Evolutionary conservation across 2,113 vertebrate genomes (phyloP).

Genomic region (Microtus montanus): DNA sequence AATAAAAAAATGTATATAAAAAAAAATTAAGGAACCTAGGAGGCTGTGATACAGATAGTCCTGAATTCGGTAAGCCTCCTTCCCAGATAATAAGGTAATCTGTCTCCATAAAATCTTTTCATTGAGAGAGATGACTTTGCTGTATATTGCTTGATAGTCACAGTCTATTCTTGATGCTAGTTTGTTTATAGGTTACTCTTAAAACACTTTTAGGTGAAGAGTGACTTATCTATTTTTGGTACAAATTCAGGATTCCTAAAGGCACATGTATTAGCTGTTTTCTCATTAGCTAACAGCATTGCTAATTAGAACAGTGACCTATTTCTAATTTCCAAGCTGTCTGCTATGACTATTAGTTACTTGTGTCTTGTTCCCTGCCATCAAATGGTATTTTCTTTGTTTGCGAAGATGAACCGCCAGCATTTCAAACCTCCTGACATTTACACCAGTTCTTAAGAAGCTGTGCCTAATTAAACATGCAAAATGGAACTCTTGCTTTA

Average conservation of each 20-base stretch:
- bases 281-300: slow-evolving; percentile 75
- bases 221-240: slow-evolving; percentile 65
- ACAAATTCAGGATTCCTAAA: slow-evolving; percentile 61
- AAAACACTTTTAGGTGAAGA: slow-evolving; percentile 67
- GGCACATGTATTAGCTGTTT: slow-evolving; percentile 64
- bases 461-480: slow-evolving; percentile 64
- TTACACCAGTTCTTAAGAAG: slow-evolving; percentile 59
- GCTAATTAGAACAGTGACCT: slow-evolving; percentile 79
- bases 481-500: slow-evolving; percentile 58
- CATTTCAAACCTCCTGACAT: slow-evolving; percentile 55
- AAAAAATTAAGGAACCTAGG: slow-evolving; percentile 40
- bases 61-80: not conserved
- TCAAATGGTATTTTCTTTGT: slow-evolving; percentile 6
- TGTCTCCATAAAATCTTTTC: not conserved
- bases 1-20: slow-evolving; percentile 7
- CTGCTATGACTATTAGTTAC: slow-evolving; percentile 69
- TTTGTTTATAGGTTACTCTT: slow-evolving; percentile 63
- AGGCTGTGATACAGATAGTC: not conserved
- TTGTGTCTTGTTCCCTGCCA: slow-evolving; percentile 50
- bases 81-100: not conserved
- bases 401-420: slow-evolving; percentile 50
- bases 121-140: not conserved
- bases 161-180: slow-evolving; percentile 44
- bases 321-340: slow-evolving; percentile 77
- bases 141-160: slow-evolving; percentile 38